Base-by-base conservation (phyloP, 2,888 invertebrate species). In the Phania funesta region DNA sequence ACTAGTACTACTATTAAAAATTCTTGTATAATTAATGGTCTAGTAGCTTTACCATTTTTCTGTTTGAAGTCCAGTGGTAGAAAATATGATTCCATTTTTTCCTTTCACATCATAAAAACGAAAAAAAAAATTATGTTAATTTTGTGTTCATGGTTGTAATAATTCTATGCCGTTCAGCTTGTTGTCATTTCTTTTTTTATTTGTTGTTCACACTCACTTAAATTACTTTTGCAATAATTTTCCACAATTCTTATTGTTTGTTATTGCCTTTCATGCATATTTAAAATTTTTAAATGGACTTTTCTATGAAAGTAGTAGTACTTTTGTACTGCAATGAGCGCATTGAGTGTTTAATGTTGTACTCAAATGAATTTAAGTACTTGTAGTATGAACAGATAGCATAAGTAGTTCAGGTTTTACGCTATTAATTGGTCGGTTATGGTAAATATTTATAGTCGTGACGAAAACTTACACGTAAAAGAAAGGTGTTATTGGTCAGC, bases 1-100 rank as follows among this genome's bases (percentile, higher is more conserved):
- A 5, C 3, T 6, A 26, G n/a, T 20, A 26, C 41, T 13, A 6
- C 52, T 54, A 20, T 24, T 52, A 3, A 3, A 3, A 29, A 56
- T 13, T 65, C 64, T 65, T 32, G 65, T n/a, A n/a, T n/a, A 78
- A 71, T 56, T 56, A 78, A 78, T 71, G 35, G 48, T 48, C 41
- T 64, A 41, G 48, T 50, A 65, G 56, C 38, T 56, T 64, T 78
- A 41, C 48, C 20, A 48, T 60, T 20, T 32, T 26, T 20, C 16
- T 24, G 8, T 26, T 62, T 52, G 13, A 24, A 35, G 68, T 54
- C 64, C 70, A 29, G 46, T 48, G n/a, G 24, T 2, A 46, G 38
- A 11, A 32, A 41, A 11, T 22, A 56, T 48, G 7, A n/a, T 64
- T 52, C 18, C 5, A 9, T 38, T 0, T 35, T 46, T 16, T 44